Percentiles rank a stretch among this genome's conserved stretches.
These are phyloP conservation scores for Spizella passerina DNA, from an alignment of 2,797 vertebrate species.

Conservation along the genomic window DNA sequence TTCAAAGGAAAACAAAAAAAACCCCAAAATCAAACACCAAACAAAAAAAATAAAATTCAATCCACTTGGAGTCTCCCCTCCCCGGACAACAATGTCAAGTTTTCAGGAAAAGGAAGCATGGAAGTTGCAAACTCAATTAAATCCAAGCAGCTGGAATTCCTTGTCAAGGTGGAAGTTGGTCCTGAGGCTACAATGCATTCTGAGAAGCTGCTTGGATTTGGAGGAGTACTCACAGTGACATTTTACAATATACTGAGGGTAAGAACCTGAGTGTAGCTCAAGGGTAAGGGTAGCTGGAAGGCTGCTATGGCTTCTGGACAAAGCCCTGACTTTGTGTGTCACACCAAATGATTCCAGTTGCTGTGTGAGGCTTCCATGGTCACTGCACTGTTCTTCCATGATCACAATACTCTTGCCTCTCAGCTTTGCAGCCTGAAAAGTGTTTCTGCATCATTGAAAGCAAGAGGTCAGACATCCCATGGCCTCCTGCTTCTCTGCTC, in stretches of 20 bases:
- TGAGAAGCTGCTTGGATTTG: not conserved
- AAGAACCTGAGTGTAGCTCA: not conserved
- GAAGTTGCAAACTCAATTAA: not conserved
- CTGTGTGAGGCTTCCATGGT: not conserved
- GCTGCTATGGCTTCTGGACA: not conserved
- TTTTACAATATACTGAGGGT: not conserved
- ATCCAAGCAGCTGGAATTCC: not conserved
- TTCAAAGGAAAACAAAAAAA: not conserved
- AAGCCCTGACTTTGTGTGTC: not conserved
- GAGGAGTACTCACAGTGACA: not conserved
- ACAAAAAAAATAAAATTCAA: not conserved
- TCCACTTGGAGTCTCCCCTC: not conserved
- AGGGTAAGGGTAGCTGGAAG: not conserved
- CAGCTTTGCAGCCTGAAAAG: not conserved
- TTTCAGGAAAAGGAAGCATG: not conserved
- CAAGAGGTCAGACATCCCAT: not conserved
- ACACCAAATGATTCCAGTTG: not conserved
- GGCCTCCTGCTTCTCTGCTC: not conserved
- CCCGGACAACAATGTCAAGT: not conserved
- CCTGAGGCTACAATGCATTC: not conserved
- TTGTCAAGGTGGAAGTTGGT: not conserved
- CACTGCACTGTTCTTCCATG: not conserved
- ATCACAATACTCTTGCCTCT: not conserved
- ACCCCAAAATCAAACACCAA: rapidly evolving
- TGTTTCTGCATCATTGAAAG: not conserved